These are phyloP conservation scores for Delichon dasypus DNA, from an alignment of 2,797 vertebrate species.

Conservation along the genomic window DNA sequence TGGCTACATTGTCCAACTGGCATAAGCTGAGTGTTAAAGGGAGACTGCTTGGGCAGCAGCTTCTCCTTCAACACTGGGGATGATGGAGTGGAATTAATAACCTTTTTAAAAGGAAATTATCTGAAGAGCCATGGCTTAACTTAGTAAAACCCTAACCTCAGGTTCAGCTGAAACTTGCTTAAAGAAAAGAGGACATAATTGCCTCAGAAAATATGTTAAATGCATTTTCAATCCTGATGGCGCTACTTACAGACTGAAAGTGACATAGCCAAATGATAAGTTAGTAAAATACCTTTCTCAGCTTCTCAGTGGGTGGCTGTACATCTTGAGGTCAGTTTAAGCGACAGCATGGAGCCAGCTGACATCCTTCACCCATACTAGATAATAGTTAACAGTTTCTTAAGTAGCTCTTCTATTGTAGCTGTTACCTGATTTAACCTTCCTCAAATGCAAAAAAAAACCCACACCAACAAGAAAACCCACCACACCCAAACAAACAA, in stretches of 20 bases:
- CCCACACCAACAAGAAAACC: no score
- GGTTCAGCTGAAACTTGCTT: not conserved
- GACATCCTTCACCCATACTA: not conserved
- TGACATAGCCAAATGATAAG: not conserved
- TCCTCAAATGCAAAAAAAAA: not conserved
- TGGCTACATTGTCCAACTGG: not conserved
- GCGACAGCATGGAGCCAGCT: not conserved
- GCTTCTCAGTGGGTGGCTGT: not conserved
- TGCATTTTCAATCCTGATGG: not conserved
- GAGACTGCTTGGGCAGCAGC: accelerated
- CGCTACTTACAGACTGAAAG: not conserved
- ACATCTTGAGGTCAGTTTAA: not conserved
- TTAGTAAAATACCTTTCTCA: not conserved
- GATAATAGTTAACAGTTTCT: not conserved
- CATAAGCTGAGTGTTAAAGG: not conserved
- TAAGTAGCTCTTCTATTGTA: not conserved
- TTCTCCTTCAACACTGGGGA: not conserved
- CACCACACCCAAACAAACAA: no score
- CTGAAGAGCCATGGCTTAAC: not conserved
- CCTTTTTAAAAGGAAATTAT: not conserved
- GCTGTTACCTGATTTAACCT: not conserved
- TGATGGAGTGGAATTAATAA: not conserved
- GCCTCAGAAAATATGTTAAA: not conserved
- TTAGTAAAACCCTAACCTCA: not conserved
- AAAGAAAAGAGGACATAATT: not conserved